These are phyloP conservation scores for Epinotia bilunana DNA, from an alignment of 2,888 invertebrate genomes.

Conservation along the genomic window DNA sequence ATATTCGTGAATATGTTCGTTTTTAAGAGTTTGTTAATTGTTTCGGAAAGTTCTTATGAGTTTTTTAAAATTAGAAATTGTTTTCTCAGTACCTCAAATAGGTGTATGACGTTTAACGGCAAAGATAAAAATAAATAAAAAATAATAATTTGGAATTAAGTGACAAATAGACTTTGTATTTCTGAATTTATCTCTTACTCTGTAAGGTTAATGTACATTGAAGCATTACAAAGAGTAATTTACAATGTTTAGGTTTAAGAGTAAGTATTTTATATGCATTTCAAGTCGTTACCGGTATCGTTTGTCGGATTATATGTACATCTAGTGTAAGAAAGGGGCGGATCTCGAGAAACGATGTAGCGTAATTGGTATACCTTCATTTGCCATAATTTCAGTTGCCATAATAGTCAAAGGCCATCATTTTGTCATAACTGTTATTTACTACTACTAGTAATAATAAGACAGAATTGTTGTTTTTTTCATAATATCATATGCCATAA, in stretches of 20 bases:
- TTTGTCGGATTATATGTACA: not conserved
- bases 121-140: not conserved
- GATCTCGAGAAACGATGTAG: not conserved
- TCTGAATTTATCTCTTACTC: not conserved
- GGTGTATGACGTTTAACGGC: too few species aligned
- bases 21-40: not conserved
- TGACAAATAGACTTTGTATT: not conserved
- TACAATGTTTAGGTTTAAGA: constrained; percentile 27
- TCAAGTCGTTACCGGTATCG: constrained; percentile 2
- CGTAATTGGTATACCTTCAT: too few species aligned
- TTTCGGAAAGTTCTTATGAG: not conserved
- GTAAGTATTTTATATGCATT: constrained; percentile 34
- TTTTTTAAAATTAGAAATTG: not conserved
- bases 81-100: not conserved
- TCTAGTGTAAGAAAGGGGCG: not conserved
- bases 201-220: not conserved
- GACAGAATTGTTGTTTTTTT: too few species aligned
- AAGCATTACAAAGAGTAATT: constrained; percentile 33
- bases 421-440: too few species aligned
- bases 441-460: too few species aligned
- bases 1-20: not conserved
- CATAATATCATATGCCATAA: too few species aligned
- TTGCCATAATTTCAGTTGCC: too few species aligned
- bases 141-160: not conserved
- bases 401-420: too few species aligned